phyloP scores from a whole-genome alignment of 1,140 invertebrate species.

The Aphelenchoides avenae region DNA sequence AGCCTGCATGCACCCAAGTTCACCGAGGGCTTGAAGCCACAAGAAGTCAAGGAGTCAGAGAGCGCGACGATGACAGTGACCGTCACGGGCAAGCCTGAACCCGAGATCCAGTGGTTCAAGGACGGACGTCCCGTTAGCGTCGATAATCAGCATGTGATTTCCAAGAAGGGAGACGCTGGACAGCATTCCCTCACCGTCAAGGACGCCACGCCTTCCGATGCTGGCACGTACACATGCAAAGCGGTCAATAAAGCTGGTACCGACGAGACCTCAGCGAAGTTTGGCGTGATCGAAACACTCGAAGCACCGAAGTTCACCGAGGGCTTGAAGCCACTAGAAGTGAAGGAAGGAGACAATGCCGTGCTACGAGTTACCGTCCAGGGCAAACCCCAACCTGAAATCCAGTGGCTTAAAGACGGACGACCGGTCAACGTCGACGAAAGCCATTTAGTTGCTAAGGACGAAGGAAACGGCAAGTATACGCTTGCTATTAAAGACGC shows the following conservation, averaged over 20 bases:
- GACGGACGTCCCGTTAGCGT: conserved; percentile 48
- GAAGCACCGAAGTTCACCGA: conserved; percentile 53
- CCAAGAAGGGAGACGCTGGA: conserved; percentile 33
- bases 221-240: conserved; percentile 27
- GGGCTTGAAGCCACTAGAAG: conserved; percentile 40
- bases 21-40: conserved; percentile 27
- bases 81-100: conserved; percentile 69
- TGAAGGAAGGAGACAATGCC: conserved; percentile 68
- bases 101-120: conserved; percentile 49
- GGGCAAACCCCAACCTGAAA: conserved; percentile 63
- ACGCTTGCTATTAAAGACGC: conserved; percentile 61
- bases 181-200: conserved; percentile 28
- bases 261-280: conserved; percentile 22
- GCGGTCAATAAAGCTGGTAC: conserved; percentile 23
- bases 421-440: conserved; percentile 22
- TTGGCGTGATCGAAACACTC: conserved; percentile 15
- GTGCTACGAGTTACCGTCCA: conserved; percentile 60
- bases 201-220: conserved; percentile 28
- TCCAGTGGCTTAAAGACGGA: conserved; percentile 67
- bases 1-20: conserved; percentile 30
- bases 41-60: conserved; percentile 33
- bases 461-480: conserved; percentile 52
- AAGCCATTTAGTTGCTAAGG: conserved; percentile 34
- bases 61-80: conserved; percentile 10
- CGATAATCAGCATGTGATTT: conserved; percentile 19